phyloP scores from a whole-genome alignment of 2,888 invertebrate genomes.

The Polietes domitor region DNA sequence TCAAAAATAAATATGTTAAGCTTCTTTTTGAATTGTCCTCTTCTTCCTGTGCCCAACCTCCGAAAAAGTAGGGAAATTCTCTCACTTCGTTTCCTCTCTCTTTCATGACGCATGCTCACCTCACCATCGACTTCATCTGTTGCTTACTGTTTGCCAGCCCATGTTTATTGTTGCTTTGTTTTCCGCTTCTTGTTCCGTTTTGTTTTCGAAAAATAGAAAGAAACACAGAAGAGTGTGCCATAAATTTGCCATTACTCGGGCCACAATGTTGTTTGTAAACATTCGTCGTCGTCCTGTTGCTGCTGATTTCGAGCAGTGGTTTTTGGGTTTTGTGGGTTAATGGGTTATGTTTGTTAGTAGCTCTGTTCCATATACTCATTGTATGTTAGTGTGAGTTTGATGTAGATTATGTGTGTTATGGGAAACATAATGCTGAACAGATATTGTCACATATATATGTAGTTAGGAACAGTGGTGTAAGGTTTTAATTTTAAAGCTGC shows the following conservation, averaged over 20 bases:
- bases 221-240: conserved; percentile 43
- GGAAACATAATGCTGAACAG: not conserved
- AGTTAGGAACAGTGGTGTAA: not conserved
- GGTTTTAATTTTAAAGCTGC: too few species aligned
- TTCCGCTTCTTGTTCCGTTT: not conserved
- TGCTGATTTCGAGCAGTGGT: conserved; percentile 46
- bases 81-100: conserved; percentile 11
- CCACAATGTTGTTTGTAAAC: conserved; percentile 59
- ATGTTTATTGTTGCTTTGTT: conserved; percentile 26
- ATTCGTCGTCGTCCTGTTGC: conserved; percentile 63
- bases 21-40: not conserved
- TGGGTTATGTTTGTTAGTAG: conserved; percentile 18
- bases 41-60: not conserved
- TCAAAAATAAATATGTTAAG: conserved; percentile 3
- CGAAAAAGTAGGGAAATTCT: conserved; percentile 52
- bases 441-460: not conserved
- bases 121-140: conserved; percentile 58
- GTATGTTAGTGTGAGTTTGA: not conserved
- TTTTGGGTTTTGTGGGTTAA: conserved; percentile 49
- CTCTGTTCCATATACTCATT: not conserved
- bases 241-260: conserved; percentile 40
- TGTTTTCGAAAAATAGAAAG: not conserved
- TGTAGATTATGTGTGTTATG: not conserved
- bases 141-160: conserved; percentile 46
- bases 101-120: conserved; percentile 52